Conservation (phyloP, 1,140 invertebrate species). For the Drosophila tropicalis region DNA sequence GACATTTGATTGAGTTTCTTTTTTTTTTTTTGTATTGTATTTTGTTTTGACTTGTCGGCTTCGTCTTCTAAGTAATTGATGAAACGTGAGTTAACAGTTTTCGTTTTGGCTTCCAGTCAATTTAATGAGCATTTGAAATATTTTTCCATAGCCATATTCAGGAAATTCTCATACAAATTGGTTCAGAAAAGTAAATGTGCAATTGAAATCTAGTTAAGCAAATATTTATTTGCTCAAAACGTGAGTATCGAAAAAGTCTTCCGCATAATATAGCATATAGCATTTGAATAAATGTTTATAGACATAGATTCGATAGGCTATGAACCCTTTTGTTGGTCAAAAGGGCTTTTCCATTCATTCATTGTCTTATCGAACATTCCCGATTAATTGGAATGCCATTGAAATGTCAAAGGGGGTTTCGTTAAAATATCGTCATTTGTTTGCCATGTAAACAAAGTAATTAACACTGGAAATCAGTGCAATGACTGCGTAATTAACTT, state of each 20-base stretch:
- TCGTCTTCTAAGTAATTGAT: constrained; percentile 55
- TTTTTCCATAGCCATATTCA: constrained; percentile 56
- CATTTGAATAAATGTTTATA: background rate
- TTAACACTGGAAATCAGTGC: constrained; percentile 42
- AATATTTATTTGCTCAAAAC: constrained; percentile 38
- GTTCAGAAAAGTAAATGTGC: constrained; percentile 48
- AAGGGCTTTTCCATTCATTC: background rate
- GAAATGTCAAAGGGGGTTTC: constrained; percentile 37
- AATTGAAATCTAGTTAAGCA: constrained; percentile 53
- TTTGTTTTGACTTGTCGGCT: constrained; percentile 32
- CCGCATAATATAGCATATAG: constrained; percentile 1
- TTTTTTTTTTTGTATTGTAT: constrained; percentile 36
- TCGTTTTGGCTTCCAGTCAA: constrained; percentile 22
- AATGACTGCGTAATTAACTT: constrained; percentile 42
- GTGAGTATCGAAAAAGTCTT: constrained; percentile 12
- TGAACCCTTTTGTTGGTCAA: too few species aligned
- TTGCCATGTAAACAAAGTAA: constrained; percentile 55
- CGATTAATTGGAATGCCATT: constrained; percentile 13
- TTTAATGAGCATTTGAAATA: constrained; percentile 65
- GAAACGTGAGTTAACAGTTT: constrained; percentile 76
- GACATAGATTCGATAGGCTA: background rate
- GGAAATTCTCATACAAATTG: constrained; percentile 69
- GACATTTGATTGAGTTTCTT: constrained; percentile 19
- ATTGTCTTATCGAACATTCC: background rate
- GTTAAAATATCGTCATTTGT: constrained; percentile 3